Evolutionary conservation across 1,140 invertebrate genomes (phyloP).

Genomic region (Drosophila paulistorum): DNA sequence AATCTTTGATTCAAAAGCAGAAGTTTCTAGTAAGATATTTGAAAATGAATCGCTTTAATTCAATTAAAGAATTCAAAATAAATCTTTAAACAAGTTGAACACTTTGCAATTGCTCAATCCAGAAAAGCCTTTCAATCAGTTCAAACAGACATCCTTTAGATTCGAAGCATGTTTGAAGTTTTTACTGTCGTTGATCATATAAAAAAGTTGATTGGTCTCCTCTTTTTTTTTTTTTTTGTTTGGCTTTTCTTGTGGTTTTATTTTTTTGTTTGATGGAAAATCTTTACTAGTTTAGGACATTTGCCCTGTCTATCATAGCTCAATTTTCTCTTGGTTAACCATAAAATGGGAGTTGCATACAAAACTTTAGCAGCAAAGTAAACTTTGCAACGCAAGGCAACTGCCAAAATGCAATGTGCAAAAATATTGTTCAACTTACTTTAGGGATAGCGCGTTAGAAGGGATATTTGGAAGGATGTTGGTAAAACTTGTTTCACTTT

Average conservation of each 20-base stretch:
- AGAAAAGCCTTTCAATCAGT: too few relatives aligned
- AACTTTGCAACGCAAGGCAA: not conserved
- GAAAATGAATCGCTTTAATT: too few relatives aligned
- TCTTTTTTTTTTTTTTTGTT: too few relatives aligned
- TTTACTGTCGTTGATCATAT: too few relatives aligned
- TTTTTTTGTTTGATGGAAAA: not conserved
- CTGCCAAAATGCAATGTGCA: slow-evolving; percentile 13
- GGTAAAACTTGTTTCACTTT: slow-evolving; percentile 67
- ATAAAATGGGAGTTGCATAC: not conserved
- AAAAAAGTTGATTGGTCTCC: too few relatives aligned
- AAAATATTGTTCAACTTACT: slow-evolving; percentile 14
- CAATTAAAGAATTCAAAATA: too few relatives aligned
- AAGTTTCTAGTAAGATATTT: too few relatives aligned
- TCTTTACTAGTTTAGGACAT: slow-evolving; percentile 4
- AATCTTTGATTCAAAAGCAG: too few relatives aligned
- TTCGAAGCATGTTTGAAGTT: too few relatives aligned
- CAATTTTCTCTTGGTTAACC: slow-evolving; percentile 10
- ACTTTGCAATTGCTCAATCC: too few relatives aligned
- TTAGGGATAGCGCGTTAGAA: slow-evolving; percentile 4
- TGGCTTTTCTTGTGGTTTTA: not conserved
- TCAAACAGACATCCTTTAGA: too few relatives aligned
- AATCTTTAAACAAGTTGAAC: too few relatives aligned
- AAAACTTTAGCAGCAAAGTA: not conserved
- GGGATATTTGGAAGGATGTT: not conserved
- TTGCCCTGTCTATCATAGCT: slow-evolving; percentile 1